Base-by-base conservation (phyloP, 1,140 invertebrate species). In the Branchinecta lindahli region DNA sequence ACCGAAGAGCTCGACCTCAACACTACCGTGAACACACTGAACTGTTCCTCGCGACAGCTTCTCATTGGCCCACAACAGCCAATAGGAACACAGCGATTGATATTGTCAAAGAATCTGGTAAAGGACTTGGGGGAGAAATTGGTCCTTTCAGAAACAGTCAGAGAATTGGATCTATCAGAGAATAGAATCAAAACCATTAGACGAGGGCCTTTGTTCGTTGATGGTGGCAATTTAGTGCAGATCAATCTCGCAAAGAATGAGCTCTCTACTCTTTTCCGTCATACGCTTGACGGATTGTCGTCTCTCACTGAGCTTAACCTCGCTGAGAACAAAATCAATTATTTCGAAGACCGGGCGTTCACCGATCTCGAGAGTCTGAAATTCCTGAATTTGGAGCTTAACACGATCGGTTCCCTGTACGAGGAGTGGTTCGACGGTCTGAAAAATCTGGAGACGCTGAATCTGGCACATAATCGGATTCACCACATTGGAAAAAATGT, bases 361-460 rank as follows among this genome's bases (percentile, higher is more conserved):
- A 68, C 44, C 12, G 74, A 72, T 46, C 69, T 77, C 0, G 70
- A 52, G 46, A 61, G 69, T 18, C 67, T 78, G 8, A 68, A 70
- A 20, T 70, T 44, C 6, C 66, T 78, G 8, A 70, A 77, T 68
- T 68, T 78, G 15, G 69, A 71, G 12, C 68, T 73, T 33, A 78
- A 78, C 66, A 72, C 74, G 9, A 47, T 78, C 7, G 73, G 72
- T 3, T 75, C 75, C 12, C 70, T 78, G 45, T 76, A 76, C 46
- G 73, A 73, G 12, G 77, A 78, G 66, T 76, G 75, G 74, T 78
- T 78, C 69, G 45, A 70, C n/a, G 75, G 75, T 4, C 72, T 77
- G 5, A 44, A 12, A 4, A 33, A 65, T 8, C 46, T 74, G 8
- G 45, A 74, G 44, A 70, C 70, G 9, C 70, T 78, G 8, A 71